Evolutionary conservation across 2,888 invertebrate genomes (phyloP).

Genomic region (Plemyria rubiginata): DNA sequence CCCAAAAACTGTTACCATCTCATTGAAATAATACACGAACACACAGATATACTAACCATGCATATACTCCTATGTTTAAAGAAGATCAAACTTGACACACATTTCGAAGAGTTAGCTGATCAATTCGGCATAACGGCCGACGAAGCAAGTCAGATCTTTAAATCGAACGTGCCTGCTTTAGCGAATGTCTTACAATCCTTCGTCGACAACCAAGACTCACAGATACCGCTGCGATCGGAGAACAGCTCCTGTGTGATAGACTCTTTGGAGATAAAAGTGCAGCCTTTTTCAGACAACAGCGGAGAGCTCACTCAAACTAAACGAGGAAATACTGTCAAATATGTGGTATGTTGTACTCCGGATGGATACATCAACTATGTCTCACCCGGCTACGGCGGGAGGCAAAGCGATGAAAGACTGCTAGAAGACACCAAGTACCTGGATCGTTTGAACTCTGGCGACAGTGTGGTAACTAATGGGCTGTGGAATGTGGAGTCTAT

Average conservation of each 20-base stretch:
- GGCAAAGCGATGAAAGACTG: constrained; percentile 5
- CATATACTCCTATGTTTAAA: constrained; percentile 13
- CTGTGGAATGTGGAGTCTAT: constrained; percentile 4
- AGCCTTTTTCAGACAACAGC: not conserved
- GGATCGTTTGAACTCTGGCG: constrained; percentile 1
- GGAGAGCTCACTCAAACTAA: constrained; percentile 6
- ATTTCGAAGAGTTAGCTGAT: constrained; percentile 15
- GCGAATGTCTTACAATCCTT: constrained; percentile 4
- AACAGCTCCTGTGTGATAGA: not conserved
- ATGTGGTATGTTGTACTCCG: constrained; percentile 1
- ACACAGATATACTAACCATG: not conserved
- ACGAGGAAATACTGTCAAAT: constrained; percentile 16
- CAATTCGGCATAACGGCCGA: constrained; percentile 3
- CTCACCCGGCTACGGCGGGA: constrained; percentile 12
- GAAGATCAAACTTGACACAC: constrained; percentile 11
- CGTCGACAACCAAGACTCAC: not conserved
- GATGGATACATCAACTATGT: constrained; percentile 14
- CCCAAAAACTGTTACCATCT: constrained; percentile 14
- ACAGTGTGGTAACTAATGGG: not conserved
- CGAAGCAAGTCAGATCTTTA: constrained; percentile 4
- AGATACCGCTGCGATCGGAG: not conserved
- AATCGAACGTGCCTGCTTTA: not conserved
- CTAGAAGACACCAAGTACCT: constrained; percentile 7
- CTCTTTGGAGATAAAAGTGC: constrained; percentile 8
- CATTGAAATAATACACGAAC: not conserved